Percentiles rank a stretch among this genome's conserved stretches.
Evolutionary conservation across 37 sponge, comb jelly and placozoan species (phyloP).

Genomic region (Axinella damicornis): DNA sequence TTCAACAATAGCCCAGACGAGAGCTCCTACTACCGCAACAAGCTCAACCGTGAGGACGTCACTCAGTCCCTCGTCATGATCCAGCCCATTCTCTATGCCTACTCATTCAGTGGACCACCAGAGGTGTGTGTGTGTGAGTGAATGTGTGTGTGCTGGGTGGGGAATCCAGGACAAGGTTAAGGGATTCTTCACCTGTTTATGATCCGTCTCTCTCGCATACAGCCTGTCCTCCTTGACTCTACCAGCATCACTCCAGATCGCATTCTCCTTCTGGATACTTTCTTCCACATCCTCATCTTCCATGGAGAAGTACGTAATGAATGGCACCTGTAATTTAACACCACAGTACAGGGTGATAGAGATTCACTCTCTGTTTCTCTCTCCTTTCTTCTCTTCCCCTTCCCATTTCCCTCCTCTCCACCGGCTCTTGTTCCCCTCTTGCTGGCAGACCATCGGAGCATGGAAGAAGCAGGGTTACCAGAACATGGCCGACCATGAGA

Average conservation of each 20-base stretch:
- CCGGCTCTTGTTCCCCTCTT: too few species aligned
- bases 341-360: too few species aligned
- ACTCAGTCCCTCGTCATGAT: slow-evolving; percentile 95
- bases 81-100: slow-evolving; percentile 96
- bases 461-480: slow-evolving; percentile 93
- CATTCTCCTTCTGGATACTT: slow-evolving; percentile 96
- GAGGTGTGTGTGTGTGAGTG: slow-evolving; percentile 67
- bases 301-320: slow-evolving; percentile 89
- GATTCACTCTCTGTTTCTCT: background rate
- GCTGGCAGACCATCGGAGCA: slow-evolving; percentile 74
- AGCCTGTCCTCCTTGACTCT: slow-evolving; percentile 98
- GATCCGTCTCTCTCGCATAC: background rate
- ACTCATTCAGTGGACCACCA: slow-evolving; percentile 97
- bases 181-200: background rate
- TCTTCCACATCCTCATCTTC: slow-evolving; percentile 98
- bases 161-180: too few species aligned
- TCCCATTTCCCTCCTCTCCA: too few species aligned
- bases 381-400: background rate
- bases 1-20: slow-evolving; percentile 99
- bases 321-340: too few species aligned
- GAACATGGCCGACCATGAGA: slow-evolving; percentile 90
- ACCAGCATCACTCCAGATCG: slow-evolving; percentile 93
- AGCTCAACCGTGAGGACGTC: slow-evolving; percentile 94
- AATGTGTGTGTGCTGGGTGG: background rate
- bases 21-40: slow-evolving; percentile 95